Evolutionary conservation across 2,797 vertebrate species (phyloP), one percentile per base, ranked within the genome.

Genomic region (Psittacula derbiana): DNA sequence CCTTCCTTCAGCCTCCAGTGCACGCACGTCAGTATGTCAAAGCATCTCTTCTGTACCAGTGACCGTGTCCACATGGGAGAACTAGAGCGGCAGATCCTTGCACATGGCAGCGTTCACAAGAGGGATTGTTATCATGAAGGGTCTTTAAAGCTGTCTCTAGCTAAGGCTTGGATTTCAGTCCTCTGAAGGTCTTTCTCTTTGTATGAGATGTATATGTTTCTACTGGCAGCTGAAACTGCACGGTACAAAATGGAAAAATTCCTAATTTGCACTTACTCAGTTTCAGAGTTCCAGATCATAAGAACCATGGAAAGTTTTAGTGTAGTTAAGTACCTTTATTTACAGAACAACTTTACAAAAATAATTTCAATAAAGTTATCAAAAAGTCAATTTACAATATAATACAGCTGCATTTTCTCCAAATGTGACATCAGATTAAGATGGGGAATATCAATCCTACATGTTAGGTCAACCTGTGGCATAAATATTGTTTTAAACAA

Each of bases 331-430:
- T 53, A 90, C 87, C 94, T 97, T 96, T 96, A 98, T 98, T 98
- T 98, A 98, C 96, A 97, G 92, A 95, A 96, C 94, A 96, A 60
- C 94, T 97, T 97, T 98, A 98, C 96, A 98, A 98, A 98, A 98
- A 98, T 98, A 98, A 96, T 97, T 95, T 98, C 97, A 97, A 98
- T 97, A 98, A 98, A 97, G 97, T 98, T 98, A 97, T 97, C 94
- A 96, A 96, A 80, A 97, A 96, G 92, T 96, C 94, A 93, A 97
- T 98, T 97, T 98, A 98, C 97, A 98, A 93, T 98, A 98, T 98
- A 96, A 97, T 97, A 98, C 94, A 98, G 87, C 96, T 97, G 91
- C 11, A 6, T 88, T 90, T 91, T 93, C 95, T 97, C 91, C 61
- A 95, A 94, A 73, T 50, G 57, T 88, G 90, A 92, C 52, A 60